These are phyloP conservation scores for Arenaria interpres DNA, from an alignment of 2,113 vertebrate species.

Conservation along the genomic window DNA sequence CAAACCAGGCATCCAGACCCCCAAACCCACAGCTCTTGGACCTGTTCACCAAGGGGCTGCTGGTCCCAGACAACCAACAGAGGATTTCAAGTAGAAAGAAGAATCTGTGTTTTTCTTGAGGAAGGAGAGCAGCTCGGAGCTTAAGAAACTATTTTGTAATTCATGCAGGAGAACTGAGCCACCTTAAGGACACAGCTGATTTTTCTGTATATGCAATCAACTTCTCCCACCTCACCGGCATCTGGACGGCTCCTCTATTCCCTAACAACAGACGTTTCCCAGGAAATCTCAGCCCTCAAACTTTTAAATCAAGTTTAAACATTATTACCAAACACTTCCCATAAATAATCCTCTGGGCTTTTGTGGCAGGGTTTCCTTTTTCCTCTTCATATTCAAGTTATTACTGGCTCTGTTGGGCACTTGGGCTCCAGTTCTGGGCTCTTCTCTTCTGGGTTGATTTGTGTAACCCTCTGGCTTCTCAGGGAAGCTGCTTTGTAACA, in stretches of 20 bases:
- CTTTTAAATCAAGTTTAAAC: neutral
- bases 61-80: neutral
- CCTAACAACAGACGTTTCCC: neutral
- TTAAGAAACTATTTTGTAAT: neutral
- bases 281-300: neutral
- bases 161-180: neutral
- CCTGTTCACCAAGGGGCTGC: neutral
- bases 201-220: neutral
- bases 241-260: neutral
- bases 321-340: neutral
- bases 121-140: neutral
- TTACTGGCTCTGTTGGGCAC: neutral
- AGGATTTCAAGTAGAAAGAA: neutral
- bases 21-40: neutral
- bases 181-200: neutral
- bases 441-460: neutral
- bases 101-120: accelerated
- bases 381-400: neutral
- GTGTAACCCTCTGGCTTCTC: neutral
- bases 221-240: neutral
- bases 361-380: neutral
- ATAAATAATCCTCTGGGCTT: neutral
- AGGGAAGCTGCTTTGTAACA: neutral
- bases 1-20: neutral
- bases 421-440: neutral